Percentiles rank a stretch among this genome's conserved stretches.
Conservation (phyloP, 2,888 invertebrate genomes). For the Tineola bisselliella region DNA sequence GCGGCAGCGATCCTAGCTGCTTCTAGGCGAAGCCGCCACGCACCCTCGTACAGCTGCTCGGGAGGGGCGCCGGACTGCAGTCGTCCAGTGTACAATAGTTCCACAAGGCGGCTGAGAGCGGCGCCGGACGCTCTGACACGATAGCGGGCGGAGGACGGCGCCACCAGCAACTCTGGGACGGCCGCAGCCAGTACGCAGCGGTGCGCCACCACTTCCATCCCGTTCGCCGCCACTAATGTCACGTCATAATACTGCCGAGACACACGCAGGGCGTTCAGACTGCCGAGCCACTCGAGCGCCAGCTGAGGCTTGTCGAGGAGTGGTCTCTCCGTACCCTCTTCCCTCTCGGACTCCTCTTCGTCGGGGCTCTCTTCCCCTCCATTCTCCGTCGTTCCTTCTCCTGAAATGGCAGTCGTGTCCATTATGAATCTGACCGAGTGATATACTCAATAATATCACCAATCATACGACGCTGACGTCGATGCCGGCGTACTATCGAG, state of each 20-base stretch:
- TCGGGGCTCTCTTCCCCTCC: not conserved
- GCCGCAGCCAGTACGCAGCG: constrained; percentile 15
- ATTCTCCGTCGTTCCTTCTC: not conserved
- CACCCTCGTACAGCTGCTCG: not conserved
- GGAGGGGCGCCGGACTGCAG: not conserved
- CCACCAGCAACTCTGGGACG: constrained; percentile 25
- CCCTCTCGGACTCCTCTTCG: not conserved
- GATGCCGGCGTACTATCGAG: no score
- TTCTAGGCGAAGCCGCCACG: not conserved
- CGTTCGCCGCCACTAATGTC: constrained; percentile 15
- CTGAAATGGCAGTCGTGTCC: not conserved
- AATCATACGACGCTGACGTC: no score
- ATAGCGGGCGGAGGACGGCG: constrained; percentile 24
- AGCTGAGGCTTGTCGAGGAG: constrained; percentile 15
- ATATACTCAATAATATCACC: not conserved
- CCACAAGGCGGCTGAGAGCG: constrained; percentile 18
- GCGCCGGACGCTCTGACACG: constrained; percentile 27
- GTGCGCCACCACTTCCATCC: constrained; percentile 21
- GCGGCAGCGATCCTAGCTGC: not conserved
- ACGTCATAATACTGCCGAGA: constrained; percentile 13
- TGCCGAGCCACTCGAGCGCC: constrained; percentile 14
- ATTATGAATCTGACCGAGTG: not conserved
- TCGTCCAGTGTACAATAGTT: not conserved
- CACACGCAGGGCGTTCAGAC: constrained; percentile 14
- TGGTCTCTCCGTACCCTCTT: not conserved